These are phyloP conservation scores for Pelvicachromis taeniatus DNA, from an alignment of 2,113 vertebrate genomes.

Conservation along the genomic window DNA sequence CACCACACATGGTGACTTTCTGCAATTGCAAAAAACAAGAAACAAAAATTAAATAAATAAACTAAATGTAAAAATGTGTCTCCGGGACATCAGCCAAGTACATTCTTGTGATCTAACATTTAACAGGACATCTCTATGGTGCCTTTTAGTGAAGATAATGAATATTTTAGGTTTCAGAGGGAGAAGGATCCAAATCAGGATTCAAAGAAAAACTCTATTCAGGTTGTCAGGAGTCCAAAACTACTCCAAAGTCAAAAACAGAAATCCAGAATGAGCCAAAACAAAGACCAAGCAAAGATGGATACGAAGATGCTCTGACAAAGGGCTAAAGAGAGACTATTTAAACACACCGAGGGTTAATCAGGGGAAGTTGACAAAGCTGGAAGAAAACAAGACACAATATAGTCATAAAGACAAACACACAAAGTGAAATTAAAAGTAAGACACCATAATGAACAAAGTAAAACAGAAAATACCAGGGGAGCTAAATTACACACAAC, in stretches of 20 bases:
- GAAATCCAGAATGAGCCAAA: neutral
- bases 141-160: neutral
- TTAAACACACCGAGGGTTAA: neutral
- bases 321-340: neutral
- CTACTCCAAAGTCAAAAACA: neutral
- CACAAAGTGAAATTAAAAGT: neutral
- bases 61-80: neutral
- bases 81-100: neutral
- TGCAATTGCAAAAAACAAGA: neutral
- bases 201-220: neutral
- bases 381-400: neutral
- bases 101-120: neutral
- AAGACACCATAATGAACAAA: neutral
- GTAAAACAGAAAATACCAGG: neutral
- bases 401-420: neutral
- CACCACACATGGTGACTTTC: neutral
- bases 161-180: neutral
- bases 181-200: fast-evolving
- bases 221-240: neutral
- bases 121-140: neutral
- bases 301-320: neutral
- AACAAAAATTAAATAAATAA: neutral
- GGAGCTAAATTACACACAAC: neutral
- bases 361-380: neutral
- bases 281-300: neutral